Evolutionary conservation across 2,113 vertebrate genomes (phyloP).

Genomic region (Melanocharis versteri): DNA sequence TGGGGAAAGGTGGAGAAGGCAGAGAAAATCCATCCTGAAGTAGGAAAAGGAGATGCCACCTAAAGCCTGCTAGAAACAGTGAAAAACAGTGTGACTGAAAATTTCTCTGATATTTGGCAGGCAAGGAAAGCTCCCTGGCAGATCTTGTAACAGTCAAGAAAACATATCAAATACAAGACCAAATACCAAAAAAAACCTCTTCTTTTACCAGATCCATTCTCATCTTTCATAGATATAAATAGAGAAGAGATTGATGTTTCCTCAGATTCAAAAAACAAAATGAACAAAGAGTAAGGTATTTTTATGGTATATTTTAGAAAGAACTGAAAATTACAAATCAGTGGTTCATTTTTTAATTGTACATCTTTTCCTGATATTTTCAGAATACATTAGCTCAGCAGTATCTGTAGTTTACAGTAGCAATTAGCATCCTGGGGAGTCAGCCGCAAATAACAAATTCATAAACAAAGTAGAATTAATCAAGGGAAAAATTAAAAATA

Average conservation of each 20-base stretch:
- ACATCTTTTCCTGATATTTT: neutral
- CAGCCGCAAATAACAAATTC: slow-evolving; percentile 53
- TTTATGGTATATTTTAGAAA: neutral
- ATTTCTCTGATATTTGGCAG: neutral
- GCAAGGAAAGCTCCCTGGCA: neutral
- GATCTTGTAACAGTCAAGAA: fast-evolving
- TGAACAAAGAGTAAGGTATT: neutral
- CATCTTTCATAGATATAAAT: neutral
- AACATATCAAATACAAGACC: neutral
- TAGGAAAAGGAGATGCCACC: neutral
- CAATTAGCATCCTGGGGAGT: slow-evolving; percentile 69
- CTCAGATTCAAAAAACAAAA: neutral
- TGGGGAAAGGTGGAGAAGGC: neutral
- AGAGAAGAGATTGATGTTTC: neutral
- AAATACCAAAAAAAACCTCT: neutral
- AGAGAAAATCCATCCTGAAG: neutral
- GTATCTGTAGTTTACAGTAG: slow-evolving; percentile 62
- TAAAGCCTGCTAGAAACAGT: neutral
- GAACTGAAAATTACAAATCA: neutral
- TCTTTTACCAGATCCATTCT: neutral
- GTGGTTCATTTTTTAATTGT: neutral
- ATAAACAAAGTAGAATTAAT: slow-evolving; percentile 64
- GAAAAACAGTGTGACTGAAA: neutral
- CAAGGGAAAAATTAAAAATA: slow-evolving; percentile 63
- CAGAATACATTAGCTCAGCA: slow-evolving; percentile 58